phyloP scores from a whole-genome alignment of 2,113 vertebrate genomes.

The Otocyon megalotis region DNA sequence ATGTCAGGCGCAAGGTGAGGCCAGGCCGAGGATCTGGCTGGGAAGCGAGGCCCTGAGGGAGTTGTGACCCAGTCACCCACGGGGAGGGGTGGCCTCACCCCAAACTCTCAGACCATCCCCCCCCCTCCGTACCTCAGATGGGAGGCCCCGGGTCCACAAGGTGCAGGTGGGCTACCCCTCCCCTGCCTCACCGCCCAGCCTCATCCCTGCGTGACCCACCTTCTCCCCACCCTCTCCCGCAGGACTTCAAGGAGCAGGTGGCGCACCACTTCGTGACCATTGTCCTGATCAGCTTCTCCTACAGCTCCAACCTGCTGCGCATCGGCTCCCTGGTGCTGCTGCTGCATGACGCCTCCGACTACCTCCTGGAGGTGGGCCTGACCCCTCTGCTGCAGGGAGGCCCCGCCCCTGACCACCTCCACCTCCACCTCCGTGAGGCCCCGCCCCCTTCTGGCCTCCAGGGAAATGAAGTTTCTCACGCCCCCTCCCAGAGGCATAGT shows the following conservation, averaged over 20 bases:
- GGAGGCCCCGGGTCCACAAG: background rate
- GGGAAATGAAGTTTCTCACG: background rate
- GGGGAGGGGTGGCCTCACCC: background rate
- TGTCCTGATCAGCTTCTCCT: constrained; percentile 94
- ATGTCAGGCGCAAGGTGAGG: constrained; percentile 96
- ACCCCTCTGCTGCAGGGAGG: background rate
- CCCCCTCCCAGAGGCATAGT: background rate
- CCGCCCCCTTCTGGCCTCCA: background rate
- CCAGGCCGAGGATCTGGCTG: fast-evolving
- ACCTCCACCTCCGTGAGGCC: fast-evolving
- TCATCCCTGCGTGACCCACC: background rate
- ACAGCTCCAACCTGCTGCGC: constrained; percentile 93
- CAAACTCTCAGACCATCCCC: fast-evolving
- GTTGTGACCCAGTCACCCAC: background rate
- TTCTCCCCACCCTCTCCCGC: background rate
- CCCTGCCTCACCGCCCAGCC: no score
- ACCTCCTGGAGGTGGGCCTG: constrained; percentile 92
- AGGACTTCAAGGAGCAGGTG: constrained; percentile 97
- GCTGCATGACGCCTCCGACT: constrained; percentile 93
- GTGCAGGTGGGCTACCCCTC: background rate
- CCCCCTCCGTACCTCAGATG: background rate
- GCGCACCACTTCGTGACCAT: constrained; percentile 85
- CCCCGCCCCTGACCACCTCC: no score
- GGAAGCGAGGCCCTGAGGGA: background rate
- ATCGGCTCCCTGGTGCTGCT: constrained; percentile 94